Evolutionary conservation across 2,888 invertebrate genomes (phyloP).

Genomic region (Paralinhomoeus sp.): DNA sequence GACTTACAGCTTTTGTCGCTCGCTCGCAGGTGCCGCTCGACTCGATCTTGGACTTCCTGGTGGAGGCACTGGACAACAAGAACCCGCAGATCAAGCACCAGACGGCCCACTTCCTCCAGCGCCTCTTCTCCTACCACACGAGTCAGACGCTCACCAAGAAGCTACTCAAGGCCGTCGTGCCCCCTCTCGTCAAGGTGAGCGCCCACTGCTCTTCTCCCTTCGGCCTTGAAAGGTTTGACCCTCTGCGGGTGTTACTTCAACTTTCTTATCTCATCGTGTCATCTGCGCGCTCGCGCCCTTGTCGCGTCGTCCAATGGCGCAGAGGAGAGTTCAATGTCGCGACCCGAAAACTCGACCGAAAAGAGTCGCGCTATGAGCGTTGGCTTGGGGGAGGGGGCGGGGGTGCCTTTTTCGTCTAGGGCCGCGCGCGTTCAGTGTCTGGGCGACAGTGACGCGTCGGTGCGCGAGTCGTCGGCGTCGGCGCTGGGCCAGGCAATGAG

Average conservation of each 20-base stretch:
- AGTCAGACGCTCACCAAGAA: constrained; percentile 29
- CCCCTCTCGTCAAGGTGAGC: constrained; percentile 13
- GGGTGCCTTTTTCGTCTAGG: constrained; percentile 16
- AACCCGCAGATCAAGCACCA: constrained; percentile 31
- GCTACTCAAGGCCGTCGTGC: constrained; percentile 27
- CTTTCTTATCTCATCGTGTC: no score
- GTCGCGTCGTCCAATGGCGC: constrained; percentile 8
- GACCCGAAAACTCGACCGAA: background rate
- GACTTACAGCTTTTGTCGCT: background rate
- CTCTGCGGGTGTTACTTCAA: no score
- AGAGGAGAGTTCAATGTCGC: constrained; percentile 8
- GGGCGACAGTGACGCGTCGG: constrained; percentile 49
- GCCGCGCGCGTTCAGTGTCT: constrained; percentile 11
- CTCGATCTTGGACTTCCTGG: constrained; percentile 44
- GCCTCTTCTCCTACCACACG: constrained; percentile 9
- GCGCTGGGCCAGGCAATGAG: constrained; percentile 82
- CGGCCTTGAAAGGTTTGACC: no score
- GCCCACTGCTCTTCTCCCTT: no score
- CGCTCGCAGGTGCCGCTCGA: constrained; percentile 40
- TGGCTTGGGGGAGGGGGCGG: no score
- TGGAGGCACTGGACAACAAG: constrained; percentile 47
- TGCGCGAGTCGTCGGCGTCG: constrained; percentile 72
- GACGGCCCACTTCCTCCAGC: constrained; percentile 19
- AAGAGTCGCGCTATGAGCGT: no score
- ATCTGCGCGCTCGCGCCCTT: no score